phyloP scores from a whole-genome alignment of 2,888 invertebrate genomes.

The Clanis bilineata region DNA sequence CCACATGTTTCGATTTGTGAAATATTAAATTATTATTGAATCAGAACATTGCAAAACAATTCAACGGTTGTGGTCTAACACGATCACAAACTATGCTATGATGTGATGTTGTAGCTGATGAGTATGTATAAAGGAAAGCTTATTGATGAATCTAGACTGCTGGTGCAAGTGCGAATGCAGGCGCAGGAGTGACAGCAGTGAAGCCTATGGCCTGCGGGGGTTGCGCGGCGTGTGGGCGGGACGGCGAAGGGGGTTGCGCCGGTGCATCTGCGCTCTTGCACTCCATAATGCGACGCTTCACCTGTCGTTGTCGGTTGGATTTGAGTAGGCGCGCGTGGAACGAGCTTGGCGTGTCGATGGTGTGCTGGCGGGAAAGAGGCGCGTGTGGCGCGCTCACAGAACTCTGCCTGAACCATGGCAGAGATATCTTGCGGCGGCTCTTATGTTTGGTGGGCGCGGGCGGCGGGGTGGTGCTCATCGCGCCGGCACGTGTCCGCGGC shows the following conservation, averaged over 20 bases:
- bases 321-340: constrained; percentile 90
- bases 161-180: constrained; percentile 32
- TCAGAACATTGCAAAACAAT: no score
- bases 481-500: constrained; percentile 52
- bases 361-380: constrained; percentile 91
- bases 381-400: constrained; percentile 89
- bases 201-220: not conserved
- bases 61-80: not conserved
- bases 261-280: constrained; percentile 24
- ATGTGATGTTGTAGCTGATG: not conserved
- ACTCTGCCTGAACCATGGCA: constrained; percentile 94
- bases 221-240: constrained; percentile 25
- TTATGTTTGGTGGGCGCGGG: constrained; percentile 82
- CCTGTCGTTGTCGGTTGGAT: constrained; percentile 83
- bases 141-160: not conserved
- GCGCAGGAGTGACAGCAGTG: constrained; percentile 40
- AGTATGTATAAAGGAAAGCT: not conserved
- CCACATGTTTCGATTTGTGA: no score
- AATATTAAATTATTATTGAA: no score
- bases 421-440: constrained; percentile 91
- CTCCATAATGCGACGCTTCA: constrained; percentile 47
- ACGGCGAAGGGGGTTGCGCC: constrained; percentile 28
- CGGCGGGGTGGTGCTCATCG: constrained; percentile 59
- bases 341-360: constrained; percentile 94
- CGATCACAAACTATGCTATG: not conserved